Percentiles rank a stretch among this genome's conserved stretches.
Conservation (phyloP, 2,113 vertebrate species). For the Neolamprologus ventralis region DNA sequence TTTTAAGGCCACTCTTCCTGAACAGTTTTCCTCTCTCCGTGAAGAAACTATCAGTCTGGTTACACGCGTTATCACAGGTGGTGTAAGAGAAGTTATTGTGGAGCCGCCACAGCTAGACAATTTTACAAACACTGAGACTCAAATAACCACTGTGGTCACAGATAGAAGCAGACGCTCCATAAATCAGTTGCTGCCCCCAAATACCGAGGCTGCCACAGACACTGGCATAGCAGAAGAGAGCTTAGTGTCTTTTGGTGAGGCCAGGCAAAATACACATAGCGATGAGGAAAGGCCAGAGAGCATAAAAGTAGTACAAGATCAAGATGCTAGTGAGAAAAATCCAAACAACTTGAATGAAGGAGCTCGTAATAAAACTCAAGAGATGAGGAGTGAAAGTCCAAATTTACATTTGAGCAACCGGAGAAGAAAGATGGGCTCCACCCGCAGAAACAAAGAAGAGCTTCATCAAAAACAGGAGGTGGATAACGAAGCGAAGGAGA, state of each 20-base stretch:
- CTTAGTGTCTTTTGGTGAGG: background rate
- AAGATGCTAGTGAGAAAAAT: background rate
- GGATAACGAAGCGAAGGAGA: background rate
- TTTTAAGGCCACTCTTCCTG: background rate
- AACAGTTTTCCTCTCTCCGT: background rate
- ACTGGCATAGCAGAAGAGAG: background rate
- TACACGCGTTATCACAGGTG: background rate
- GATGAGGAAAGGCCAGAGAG: background rate
- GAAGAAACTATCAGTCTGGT: background rate
- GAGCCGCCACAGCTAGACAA: background rate
- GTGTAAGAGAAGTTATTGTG: background rate
- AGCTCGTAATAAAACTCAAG: background rate
- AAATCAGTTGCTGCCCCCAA: background rate
- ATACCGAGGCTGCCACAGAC: background rate
- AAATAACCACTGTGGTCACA: background rate
- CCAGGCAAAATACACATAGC: background rate
- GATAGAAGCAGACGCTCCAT: background rate
- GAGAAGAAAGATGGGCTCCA: slow-evolving; percentile 57
- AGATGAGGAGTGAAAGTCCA: background rate
- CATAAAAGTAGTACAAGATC: background rate
- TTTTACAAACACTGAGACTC: background rate
- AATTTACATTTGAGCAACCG: background rate
- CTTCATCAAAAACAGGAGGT: background rate
- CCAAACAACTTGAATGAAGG: background rate
- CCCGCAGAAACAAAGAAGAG: slow-evolving; percentile 19